Evolutionary conservation across 1,140 invertebrate genomes (phyloP), one percentile per base, ranked within the genome.

Genomic region (Drosophila rufa): DNA sequence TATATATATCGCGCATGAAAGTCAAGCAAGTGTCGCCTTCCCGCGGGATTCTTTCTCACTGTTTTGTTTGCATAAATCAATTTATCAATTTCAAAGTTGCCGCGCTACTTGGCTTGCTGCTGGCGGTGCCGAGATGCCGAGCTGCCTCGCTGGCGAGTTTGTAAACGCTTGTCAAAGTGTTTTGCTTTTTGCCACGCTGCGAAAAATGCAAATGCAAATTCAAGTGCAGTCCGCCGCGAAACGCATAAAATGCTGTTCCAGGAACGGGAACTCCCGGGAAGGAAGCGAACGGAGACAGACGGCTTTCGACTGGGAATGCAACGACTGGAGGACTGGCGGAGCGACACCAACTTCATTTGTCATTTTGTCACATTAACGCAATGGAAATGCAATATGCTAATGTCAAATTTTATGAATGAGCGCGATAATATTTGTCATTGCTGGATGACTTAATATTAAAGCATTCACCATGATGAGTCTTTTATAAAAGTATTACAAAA

Each of bases 331-430:
- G 62, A 33, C 36, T 50, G 45, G 55, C 42, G 55, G 2, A 57
- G 61, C 55, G 62, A 61, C 60, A 60, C 47, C 76, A 77, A 81
- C 81, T 90, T 89, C 85, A 89, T 89, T 89, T 89, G 85, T 89
- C 85, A 89, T 90, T 89, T 89, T 89, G 85, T 89, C 85, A 89
- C 85, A 89, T 89, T 89, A 89, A 89, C 85, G 85, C 78, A 90
- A 82, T 90, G 86, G 85, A 85, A 89, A 89, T 90, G 86, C 85
- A 90, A 89, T 90, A 89, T 89, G 84, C 84, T 90, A 89, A 89
- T 87, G 80, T 87, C 83, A 87, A 80, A 89, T 89, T 83, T 87
- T 89, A 89, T 87, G 83, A 87, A 87, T 89, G 82, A 79, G 75
- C 64, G 61, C 48, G 69, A 84, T 80, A 86, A 87, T 79, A 79